These are phyloP conservation scores for Elgaria multicarinata DNA, from an alignment of 2,113 vertebrate species.

Conservation along the genomic window DNA sequence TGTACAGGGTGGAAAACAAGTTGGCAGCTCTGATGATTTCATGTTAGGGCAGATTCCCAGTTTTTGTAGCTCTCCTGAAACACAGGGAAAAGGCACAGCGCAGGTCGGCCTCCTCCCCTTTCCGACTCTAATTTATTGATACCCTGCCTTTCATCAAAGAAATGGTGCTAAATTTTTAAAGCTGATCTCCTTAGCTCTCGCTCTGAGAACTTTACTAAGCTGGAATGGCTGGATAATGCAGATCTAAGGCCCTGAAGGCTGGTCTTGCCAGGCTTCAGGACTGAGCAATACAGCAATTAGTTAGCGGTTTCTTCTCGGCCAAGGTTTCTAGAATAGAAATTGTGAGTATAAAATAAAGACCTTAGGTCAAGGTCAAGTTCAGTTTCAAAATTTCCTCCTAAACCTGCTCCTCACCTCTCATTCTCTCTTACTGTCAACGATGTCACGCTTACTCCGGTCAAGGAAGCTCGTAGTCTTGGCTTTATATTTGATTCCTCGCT, in stretches of 20 bases:
- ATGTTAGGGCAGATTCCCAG: background rate
- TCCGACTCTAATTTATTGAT: background rate
- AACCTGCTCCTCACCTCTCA: too few relatives aligned
- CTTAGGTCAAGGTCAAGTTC: background rate
- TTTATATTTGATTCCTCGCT: too few relatives aligned
- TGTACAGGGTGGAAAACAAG: background rate
- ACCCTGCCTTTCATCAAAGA: too few relatives aligned
- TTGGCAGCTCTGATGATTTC: background rate
- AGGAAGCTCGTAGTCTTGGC: too few relatives aligned
- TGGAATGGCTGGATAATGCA: background rate
- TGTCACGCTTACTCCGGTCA: too few relatives aligned
- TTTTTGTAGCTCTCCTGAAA: background rate
- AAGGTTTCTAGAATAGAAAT: background rate
- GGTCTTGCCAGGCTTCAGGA: background rate
- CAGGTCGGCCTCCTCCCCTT: background rate
- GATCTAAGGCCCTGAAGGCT: background rate
- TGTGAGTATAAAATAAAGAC: background rate
- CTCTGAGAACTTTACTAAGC: background rate
- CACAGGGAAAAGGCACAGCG: too few relatives aligned
- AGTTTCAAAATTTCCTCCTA: too few relatives aligned
- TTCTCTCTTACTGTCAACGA: too few relatives aligned
- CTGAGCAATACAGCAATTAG: background rate
- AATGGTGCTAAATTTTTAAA: too few relatives aligned
- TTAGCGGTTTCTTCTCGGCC: background rate
- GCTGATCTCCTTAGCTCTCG: background rate